Conservation (phyloP, 2,888 invertebrate genomes). For the Metallyticus violacea region DNA sequence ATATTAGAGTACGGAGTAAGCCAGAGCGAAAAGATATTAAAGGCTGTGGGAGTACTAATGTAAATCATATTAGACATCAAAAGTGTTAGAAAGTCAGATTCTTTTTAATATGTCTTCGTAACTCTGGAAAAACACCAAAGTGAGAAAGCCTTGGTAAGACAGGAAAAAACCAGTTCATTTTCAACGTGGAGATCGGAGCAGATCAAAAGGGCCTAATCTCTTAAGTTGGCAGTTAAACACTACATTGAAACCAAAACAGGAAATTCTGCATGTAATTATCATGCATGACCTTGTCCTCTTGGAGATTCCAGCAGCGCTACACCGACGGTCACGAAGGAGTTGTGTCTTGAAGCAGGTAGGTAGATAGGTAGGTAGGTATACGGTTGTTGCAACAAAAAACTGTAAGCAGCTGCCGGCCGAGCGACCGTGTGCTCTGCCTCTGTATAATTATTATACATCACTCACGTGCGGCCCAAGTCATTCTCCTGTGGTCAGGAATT, state of each 20-base stretch:
- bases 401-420: background rate
- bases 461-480: background rate
- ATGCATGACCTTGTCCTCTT: background rate
- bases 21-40: too few species aligned
- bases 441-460: background rate
- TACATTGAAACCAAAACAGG: background rate
- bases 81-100: too few species aligned
- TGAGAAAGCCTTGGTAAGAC: too few species aligned
- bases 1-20: too few species aligned
- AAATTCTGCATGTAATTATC: background rate
- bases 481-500: background rate
- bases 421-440: background rate
- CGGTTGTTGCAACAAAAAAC: background rate
- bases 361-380: too few species aligned
- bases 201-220: too few species aligned
- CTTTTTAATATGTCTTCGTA: too few species aligned
- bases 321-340: background rate
- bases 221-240: background rate
- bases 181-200: too few species aligned
- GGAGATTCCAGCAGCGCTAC: background rate
- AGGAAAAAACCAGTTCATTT: too few species aligned
- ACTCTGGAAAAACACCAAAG: too few species aligned
- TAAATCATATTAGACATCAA: too few species aligned
- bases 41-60: too few species aligned
- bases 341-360: background rate